Evolutionary conservation across 2,888 invertebrate species (phyloP), one percentile per base, ranked within the genome.

Genomic region (Plutella xylostella): DNA sequence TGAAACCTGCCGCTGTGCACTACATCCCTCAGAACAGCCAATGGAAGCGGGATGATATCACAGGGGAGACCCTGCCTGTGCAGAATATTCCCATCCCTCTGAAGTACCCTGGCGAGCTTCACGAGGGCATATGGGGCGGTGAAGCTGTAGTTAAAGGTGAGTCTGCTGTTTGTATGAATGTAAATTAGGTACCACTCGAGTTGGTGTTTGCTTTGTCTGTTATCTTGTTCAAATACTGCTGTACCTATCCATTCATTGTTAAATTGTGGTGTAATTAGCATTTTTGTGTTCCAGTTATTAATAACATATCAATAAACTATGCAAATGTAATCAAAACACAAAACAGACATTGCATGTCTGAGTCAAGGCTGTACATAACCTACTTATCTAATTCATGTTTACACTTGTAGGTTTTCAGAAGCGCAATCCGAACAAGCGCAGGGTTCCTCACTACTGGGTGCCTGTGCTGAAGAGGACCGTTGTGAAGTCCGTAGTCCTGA

Each of bases 91-190:
- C 92, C 22, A 72, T 98, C 22, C 93, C 92, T 1, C 61, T 96
- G 1, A 87, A 88, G 51, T 91, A 88, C 66, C 93, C 97, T 0
- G 80, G 87, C 31, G 94, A 98, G 77, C 83, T 91, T 45, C 83
- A 97, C 65, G 61, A 89, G 37, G 97, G 97, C 25, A 85, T 99
- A 52, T 98, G 98, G 98, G 98, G 97, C 51, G 98, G 98, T 7
- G 99, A 99, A 83, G 95, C 91, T 25, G 87, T 98, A 0, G 82
- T 99, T 18, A 92, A 94, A 84, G 98, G 84, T 78, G 51, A 40
- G 39, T n/a, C n/a, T 18, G 17, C 41, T 46, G 30, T 45, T 45
- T 48, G 41, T 21, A 46, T 47, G 19, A 51, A 47, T 48, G 46
- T n/a, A n/a, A n/a, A n/a, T n/a, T n/a, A n/a, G n/a, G n/a, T n/a